phyloP scores from a whole-genome alignment of 2,888 invertebrate species.

The Drosophila helvetica region DNA sequence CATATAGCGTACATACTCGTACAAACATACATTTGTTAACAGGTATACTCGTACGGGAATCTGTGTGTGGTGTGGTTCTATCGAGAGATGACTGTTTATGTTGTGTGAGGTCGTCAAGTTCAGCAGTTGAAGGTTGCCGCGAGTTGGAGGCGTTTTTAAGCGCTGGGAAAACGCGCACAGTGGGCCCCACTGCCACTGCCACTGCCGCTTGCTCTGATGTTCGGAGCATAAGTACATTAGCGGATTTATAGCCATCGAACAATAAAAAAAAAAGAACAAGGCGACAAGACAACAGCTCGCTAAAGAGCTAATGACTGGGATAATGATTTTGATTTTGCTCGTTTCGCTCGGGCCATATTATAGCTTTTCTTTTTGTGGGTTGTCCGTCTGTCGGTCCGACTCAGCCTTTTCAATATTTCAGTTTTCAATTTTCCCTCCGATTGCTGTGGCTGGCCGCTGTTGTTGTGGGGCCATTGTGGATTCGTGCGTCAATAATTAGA shows the following conservation, averaged over 20 bases:
- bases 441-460: conserved; percentile 33
- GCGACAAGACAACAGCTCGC: conserved; percentile 56
- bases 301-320: conserved; percentile 74
- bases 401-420: conserved; percentile 43
- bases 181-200: not conserved
- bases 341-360: conserved; percentile 48
- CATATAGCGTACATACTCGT: not conserved
- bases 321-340: conserved; percentile 68
- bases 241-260: conserved; percentile 45
- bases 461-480: conserved; percentile 56
- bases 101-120: conserved; percentile 41
- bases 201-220: not conserved
- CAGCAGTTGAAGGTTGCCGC: conserved; percentile 43
- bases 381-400: conserved; percentile 3
- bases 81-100: conserved; percentile 14
- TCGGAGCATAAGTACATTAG: conserved; percentile 54
- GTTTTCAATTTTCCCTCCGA: conserved; percentile 28
- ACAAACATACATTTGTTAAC: not conserved
- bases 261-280: conserved; percentile 29
- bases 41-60: not conserved
- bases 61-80: not conserved
- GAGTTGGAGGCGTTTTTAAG: conserved; percentile 25
- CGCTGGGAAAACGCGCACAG: conserved; percentile 21
- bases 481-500: conserved; percentile 77
- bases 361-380: conserved; percentile 14